phyloP scores from a whole-genome alignment of 1,140 invertebrate species.

The Trinorchestia longiramus region DNA sequence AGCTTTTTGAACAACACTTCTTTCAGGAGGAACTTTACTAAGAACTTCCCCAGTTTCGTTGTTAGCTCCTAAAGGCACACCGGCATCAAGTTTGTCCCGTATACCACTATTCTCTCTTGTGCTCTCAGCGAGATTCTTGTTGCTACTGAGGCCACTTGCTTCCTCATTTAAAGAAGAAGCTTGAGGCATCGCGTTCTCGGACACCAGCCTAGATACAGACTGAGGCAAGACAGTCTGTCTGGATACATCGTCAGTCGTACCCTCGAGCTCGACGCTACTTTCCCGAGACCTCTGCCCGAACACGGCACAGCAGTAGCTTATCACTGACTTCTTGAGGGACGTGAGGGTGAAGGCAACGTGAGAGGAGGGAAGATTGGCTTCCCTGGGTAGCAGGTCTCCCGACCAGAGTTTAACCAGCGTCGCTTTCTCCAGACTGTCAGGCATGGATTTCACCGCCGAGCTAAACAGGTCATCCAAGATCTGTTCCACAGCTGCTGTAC shows the following conservation, averaged over 20 bases:
- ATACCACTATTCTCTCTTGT: not conserved
- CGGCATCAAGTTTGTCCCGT: not conserved
- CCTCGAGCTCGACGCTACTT: not conserved
- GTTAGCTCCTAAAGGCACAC: not conserved
- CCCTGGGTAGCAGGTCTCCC: not conserved
- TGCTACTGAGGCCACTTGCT: not conserved
- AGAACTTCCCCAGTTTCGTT: not conserved
- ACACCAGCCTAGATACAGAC: not conserved
- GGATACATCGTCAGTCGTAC: not conserved
- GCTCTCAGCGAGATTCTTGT: not conserved
- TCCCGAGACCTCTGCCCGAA: not conserved
- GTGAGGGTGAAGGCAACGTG: conserved; percentile 7
- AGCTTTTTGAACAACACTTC: not conserved
- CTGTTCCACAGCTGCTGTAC: not conserved
- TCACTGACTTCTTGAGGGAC: not conserved
- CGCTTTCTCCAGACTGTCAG: conserved; percentile 26
- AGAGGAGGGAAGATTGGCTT: conserved; percentile 26
- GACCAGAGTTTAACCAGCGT: conserved; percentile 7
- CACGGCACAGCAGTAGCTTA: not conserved
- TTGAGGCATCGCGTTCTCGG: not conserved
- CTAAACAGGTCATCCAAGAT: conserved; percentile 28
- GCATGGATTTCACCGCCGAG: not conserved
- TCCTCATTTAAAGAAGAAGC: not conserved
- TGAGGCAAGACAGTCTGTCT: not conserved
- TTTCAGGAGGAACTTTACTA: not conserved